Evolutionary conservation across 2,797 vertebrate genomes (phyloP).

Genomic region (Acanthurus leucopareius): DNA sequence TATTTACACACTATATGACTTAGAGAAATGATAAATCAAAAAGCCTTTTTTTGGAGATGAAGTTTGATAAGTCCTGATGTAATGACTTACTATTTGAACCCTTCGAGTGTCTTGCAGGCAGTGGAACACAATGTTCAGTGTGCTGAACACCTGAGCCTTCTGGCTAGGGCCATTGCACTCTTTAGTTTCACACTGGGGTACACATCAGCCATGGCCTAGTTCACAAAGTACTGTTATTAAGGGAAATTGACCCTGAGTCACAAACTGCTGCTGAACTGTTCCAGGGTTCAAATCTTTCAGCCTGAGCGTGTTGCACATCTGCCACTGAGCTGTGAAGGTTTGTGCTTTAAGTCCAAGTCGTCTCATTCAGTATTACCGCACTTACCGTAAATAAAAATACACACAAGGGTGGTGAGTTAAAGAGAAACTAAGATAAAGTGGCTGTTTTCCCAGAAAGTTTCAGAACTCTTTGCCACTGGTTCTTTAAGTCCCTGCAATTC

Average conservation of each 20-base stretch:
- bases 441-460: background rate
- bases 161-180: slow-evolving; percentile 29
- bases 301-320: background rate
- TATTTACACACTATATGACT: background rate
- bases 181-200: slow-evolving; percentile 3
- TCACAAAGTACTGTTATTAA: slow-evolving; percentile 13
- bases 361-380: background rate
- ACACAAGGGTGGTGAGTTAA: background rate
- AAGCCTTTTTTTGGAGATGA: background rate
- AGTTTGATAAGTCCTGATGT: slow-evolving; percentile 10
- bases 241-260: background rate
- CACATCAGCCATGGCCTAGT: slow-evolving; percentile 19
- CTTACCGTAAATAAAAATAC: background rate
- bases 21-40: background rate
- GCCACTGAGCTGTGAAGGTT: background rate
- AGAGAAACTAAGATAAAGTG: background rate
- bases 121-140: slow-evolving; percentile 10
- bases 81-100: slow-evolving; percentile 22
- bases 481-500: background rate
- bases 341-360: background rate
- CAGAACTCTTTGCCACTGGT: background rate
- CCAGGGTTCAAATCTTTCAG: background rate
- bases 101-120: background rate
- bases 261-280: slow-evolving; percentile 13
- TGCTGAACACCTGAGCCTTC: slow-evolving; percentile 45